Conservation (phyloP, 2,113 vertebrate genomes). For the Channa maculata region DNA sequence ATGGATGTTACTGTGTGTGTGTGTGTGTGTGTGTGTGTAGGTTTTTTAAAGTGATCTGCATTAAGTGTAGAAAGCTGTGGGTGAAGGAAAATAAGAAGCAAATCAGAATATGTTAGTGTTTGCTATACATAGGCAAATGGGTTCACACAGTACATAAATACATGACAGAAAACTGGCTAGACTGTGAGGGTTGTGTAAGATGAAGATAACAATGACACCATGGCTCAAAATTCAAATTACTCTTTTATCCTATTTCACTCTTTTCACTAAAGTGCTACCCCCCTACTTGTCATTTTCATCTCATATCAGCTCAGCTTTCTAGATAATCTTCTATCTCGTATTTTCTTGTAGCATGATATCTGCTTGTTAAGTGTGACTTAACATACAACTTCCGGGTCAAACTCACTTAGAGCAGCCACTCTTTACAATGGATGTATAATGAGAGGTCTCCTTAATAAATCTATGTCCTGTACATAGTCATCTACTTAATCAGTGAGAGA, state of each 20-base stretch:
- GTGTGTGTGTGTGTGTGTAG: conserved; percentile 43
- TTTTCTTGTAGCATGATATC: conserved; percentile 19
- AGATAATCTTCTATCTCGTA: conserved; percentile 56
- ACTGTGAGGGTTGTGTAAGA: conserved; percentile 41
- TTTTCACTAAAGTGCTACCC: conserved; percentile 28
- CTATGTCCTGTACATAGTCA: no score
- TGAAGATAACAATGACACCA: conserved; percentile 43
- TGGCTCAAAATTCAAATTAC: conserved; percentile 45
- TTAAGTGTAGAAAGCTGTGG: conserved; percentile 33
- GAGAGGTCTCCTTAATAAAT: no score
- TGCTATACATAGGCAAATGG: conserved; percentile 44
- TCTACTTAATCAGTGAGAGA: no score
- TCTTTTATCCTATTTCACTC: conserved; percentile 51
- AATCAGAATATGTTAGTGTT: conserved; percentile 38
- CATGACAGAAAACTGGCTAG: conserved; percentile 33
- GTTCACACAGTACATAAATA: conserved; percentile 21
- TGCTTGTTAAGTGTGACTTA: no score
- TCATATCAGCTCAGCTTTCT: conserved; percentile 36
- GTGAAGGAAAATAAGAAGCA: conserved; percentile 48
- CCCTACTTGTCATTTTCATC: conserved; percentile 45
- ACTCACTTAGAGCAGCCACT: no score
- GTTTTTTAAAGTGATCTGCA: conserved; percentile 56
- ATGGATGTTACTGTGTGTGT: conserved; percentile 61
- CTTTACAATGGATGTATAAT: no score
- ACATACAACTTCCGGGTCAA: no score